Evolutionary conservation across 2,797 vertebrate genomes (phyloP).

Genomic region (Tenualosa ilisha): DNA sequence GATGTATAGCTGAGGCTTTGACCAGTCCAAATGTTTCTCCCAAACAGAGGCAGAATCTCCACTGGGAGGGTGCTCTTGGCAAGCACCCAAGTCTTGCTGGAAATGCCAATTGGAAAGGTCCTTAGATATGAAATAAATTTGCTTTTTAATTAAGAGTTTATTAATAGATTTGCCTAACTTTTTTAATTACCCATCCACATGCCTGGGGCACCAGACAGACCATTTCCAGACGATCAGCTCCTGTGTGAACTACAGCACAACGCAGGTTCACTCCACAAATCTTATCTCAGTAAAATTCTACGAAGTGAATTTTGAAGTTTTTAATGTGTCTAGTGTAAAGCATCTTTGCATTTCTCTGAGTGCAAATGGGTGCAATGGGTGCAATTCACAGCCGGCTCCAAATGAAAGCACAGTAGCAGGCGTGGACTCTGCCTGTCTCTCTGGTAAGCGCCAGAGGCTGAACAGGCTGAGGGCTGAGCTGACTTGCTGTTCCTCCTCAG

Average conservation of each 20-base stretch:
- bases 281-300: slow-evolving; percentile 50
- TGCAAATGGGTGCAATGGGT: no score
- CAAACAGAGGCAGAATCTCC: slow-evolving; percentile 25
- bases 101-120: slow-evolving; percentile 79
- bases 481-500: no score
- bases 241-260: slow-evolving; percentile 74
- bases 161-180: slow-evolving; percentile 80
- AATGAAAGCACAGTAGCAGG: no score
- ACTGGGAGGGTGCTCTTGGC: slow-evolving; percentile 70
- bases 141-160: slow-evolving; percentile 83
- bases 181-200: slow-evolving; percentile 76
- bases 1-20: not conserved
- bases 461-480: no score
- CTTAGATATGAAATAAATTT: slow-evolving; percentile 79
- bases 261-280: slow-evolving; percentile 73
- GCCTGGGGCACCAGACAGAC: slow-evolving; percentile 75
- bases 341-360: no score
- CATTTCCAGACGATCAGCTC: slow-evolving; percentile 74
- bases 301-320: not conserved
- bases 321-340: slow-evolving; percentile 13
- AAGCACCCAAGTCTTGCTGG: slow-evolving; percentile 73
- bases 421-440: no score
- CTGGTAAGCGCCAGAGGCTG: not conserved
- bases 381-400: no score
- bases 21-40: not conserved